Evolutionary conservation across 2,888 invertebrate species (phyloP), one percentile per base, ranked within the genome.

Genomic region (Prenolepis imparis): DNA sequence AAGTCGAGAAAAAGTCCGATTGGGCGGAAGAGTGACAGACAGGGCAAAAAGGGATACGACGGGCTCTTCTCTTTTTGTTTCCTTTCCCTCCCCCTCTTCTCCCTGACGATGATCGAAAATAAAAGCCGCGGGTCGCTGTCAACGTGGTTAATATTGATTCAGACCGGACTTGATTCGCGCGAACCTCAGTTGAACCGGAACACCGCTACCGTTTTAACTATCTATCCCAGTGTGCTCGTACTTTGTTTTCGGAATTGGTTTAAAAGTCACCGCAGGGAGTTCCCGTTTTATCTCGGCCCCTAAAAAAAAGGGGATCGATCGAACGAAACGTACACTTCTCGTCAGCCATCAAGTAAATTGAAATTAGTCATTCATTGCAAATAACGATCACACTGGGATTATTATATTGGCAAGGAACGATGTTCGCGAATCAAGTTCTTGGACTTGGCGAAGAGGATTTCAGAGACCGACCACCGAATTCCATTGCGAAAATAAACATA

Each of bases 71-170:
- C 28, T 36, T 21, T 63, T 64, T 74, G 8, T 52, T 48, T 6
- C n/a, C n/a, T n/a, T 52, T 52, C n/a, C n/a, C 15, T 39, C 11
- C 1, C 15, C 52, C 15, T 18, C 15, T 24, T 18, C 63, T 41
- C 41, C 36, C 15, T 55, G 55, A 15, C 4, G 41, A 44, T n/a
- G 28, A 66, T 64, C 64, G 36, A 67, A 82, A 66, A 75, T 75
- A 82, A 82, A 63, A 64, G 66, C 75, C 66, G 64, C 73, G 39
- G 36, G 8, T 66, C 24, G 66, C 3, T 55, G 36, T 41, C 57
- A 82, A 74, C 36, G 75, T 55, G 39, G 18, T 59, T 82, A 75
- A 74, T 82, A 75, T 82, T 74, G 75, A 82, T 82, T 64, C 57
- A 32, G 18, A 11, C 44, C 39, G 28, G 73, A 28, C 28, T 28